These are phyloP conservation scores for Willisornis vidua DNA, from an alignment of 2,113 vertebrate genomes.

Conservation along the genomic window DNA sequence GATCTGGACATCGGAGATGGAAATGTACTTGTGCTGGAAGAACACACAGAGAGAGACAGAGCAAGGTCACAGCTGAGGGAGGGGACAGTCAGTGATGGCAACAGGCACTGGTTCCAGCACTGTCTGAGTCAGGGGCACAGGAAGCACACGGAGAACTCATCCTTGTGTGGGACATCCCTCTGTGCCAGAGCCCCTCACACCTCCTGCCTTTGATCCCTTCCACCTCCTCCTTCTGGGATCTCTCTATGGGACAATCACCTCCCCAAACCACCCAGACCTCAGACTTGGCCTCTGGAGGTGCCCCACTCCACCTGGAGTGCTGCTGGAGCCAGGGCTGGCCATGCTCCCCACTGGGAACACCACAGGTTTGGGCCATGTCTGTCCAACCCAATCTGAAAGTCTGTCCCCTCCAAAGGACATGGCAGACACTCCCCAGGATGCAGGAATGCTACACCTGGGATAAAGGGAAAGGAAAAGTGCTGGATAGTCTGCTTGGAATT, in stretches of 20 bases:
- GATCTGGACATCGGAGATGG: slow-evolving; percentile 94
- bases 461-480: not conserved
- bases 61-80: not conserved
- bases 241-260: not conserved
- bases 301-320: fast-evolving
- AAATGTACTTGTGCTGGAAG: slow-evolving; percentile 93
- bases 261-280: not conserved
- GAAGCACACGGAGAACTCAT: not conserved
- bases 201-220: not conserved
- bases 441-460: not conserved
- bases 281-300: not conserved
- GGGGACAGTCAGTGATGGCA: not conserved
- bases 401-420: not conserved
- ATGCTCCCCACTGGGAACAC: not conserved
- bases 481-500: not conserved
- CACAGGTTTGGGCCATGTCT: fast-evolving
- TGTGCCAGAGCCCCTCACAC: not conserved
- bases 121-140: not conserved
- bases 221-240: not conserved
- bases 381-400: not conserved
- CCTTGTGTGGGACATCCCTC: not conserved
- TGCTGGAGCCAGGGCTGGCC: not conserved
- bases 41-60: not conserved
- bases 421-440: not conserved
- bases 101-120: not conserved